Evolutionary conservation across 2,113 vertebrate genomes (phyloP).

Genomic region (Toxostoma redivivum): DNA sequence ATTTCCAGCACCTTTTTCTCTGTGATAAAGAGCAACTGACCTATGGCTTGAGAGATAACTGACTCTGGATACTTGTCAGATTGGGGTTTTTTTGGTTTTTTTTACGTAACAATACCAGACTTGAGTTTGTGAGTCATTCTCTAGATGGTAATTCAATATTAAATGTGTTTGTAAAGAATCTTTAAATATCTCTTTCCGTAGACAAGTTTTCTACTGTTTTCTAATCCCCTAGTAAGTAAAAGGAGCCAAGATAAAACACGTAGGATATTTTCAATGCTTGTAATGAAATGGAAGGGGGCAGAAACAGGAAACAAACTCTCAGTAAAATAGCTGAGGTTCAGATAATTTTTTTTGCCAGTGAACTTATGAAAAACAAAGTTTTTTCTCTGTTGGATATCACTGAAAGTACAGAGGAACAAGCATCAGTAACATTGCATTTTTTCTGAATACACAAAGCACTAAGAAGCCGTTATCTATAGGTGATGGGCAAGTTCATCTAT

Average conservation of each 20-base stretch:
- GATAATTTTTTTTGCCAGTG: neutral
- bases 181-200: neutral
- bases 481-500: neutral
- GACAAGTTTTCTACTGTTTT: neutral
- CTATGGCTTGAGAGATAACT: neutral
- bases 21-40: neutral
- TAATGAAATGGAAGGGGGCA: neutral
- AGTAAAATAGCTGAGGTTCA: neutral
- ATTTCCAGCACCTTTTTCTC: neutral
- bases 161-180: neutral
- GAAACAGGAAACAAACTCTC: neutral
- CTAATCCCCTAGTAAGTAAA: neutral
- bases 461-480: neutral
- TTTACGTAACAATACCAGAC: neutral
- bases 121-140: neutral
- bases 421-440: neutral
- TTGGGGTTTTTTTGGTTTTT: neutral
- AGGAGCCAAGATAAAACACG: neutral
- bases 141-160: neutral
- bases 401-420: neutral
- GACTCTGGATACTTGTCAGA: neutral
- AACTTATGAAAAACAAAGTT: neutral
- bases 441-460: neutral
- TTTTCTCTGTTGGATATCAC: neutral
- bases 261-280: neutral